Conservation (phyloP, 2,113 vertebrate genomes). For the Rattus rattus region DNA sequence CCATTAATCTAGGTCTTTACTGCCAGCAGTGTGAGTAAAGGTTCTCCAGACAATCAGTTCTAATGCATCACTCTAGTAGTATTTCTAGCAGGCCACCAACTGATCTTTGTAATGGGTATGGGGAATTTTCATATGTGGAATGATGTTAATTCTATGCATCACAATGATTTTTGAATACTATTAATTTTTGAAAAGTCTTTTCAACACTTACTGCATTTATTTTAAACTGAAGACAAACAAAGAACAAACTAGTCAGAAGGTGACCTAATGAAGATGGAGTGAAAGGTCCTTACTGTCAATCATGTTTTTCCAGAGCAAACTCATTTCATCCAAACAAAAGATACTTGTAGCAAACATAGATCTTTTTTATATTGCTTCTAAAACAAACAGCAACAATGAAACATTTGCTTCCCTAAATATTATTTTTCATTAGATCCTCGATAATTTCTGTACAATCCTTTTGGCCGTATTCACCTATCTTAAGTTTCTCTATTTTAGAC, state of each 20-base stretch:
- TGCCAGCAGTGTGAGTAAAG: rapidly evolving
- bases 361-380: neutral
- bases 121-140: neutral
- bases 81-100: neutral
- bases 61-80: neutral
- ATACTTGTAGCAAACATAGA: neutral
- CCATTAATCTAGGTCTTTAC: neutral
- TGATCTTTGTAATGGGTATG: neutral
- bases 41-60: neutral
- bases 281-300: neutral
- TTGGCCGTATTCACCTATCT: neutral
- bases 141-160: neutral
- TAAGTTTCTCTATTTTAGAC: neutral
- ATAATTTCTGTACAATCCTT: neutral
- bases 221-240: neutral
- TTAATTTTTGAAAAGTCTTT: neutral
- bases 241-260: neutral
- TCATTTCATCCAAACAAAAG: neutral
- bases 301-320: neutral
- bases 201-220: neutral
- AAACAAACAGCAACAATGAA: neutral
- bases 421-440: neutral
- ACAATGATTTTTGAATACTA: neutral
- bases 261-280: neutral
- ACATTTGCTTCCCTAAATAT: neutral